Base-by-base conservation (phyloP, 2,113 vertebrate genomes). In the Istiophorus platypterus region DNA sequence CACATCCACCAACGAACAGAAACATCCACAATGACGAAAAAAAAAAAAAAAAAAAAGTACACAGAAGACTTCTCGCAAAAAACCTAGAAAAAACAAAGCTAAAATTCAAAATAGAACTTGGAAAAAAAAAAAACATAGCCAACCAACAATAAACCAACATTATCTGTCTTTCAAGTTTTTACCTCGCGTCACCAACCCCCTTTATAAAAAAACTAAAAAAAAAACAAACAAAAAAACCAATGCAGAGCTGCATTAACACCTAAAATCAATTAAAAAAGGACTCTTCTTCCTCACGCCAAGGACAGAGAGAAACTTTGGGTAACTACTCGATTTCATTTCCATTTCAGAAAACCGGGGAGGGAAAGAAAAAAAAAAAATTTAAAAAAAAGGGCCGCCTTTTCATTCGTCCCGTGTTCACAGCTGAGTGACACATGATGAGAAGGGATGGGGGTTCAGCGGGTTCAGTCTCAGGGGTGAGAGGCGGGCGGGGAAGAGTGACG, bases 151-250 rank as follows among this genome's bases (percentile, higher is more conserved):
- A 82, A 86, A 86, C 71, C 86, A 90, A 91, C 88, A 84, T 86
- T 27, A 62, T 95, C 93, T 93, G 95, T 95, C 96, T 95, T 97
- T 98, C 97, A 98, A 98, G 97, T 96, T 96, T 93, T 95, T 95
- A 93, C 95, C 95, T 96, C 94, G 82, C 81, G 76, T 91, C 80
- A 22, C 87, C 72, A 76, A 72, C 27, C 59, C 69, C 59, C 65
- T 57, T 57, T 76, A 15, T 41, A 78, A 63, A 70, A 9, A 47
- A 63, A 63, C 61, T 67, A 47, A 15, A 47, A 78, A 63, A 70
- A 13, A 47, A 63, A 63, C 61, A 71, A 41, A 63, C 31, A 15
- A 11, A 24, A 58, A 76, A 62, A 52, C 14, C 14, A 37, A 80
- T 39, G 79, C 73, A 88, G 26, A 84, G 87, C 80, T 82, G 85